Conservation (phyloP, 2,888 invertebrate species). For the Zaprionus obscuricornis region DNA sequence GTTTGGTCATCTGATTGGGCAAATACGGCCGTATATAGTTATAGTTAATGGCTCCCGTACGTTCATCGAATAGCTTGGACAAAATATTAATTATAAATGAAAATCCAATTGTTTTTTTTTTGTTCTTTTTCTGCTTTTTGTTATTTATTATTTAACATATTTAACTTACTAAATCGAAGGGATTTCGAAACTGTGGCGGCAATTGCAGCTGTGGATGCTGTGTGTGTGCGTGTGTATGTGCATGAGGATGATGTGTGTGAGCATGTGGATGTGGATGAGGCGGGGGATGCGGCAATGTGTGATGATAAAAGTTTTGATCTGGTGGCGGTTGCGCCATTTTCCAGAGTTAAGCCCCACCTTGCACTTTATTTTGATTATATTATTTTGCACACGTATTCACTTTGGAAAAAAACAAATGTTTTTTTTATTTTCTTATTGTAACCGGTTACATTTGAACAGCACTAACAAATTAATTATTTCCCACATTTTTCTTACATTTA, state of each 20-base stretch:
- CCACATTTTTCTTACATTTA: constrained; percentile 58
- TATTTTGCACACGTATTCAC: constrained; percentile 31
- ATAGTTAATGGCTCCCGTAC: constrained; percentile 69
- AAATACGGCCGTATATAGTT: constrained; percentile 73
- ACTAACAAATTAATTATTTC: constrained; percentile 51
- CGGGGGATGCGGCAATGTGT: constrained; percentile 59
- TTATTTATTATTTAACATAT: not conserved
- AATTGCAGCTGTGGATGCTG: constrained; percentile 71
- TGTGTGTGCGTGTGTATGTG: constrained; percentile 40
- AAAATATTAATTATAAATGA: not conserved
- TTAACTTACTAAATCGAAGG: constrained; percentile 72
- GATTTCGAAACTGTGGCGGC: constrained; percentile 74
- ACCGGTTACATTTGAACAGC: constrained; percentile 62
- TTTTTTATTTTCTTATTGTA: constrained; percentile 44
- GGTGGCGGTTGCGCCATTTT: constrained; percentile 79
- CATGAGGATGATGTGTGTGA: constrained; percentile 32
- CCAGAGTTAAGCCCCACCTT: constrained; percentile 38
- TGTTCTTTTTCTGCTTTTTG: constrained; percentile 8
- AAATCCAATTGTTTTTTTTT: constrained; percentile 2
- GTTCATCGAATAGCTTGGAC: constrained; percentile 69
- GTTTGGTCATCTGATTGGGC: constrained; percentile 62
- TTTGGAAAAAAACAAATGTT: constrained; percentile 13
- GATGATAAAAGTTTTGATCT: constrained; percentile 73
- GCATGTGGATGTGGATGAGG: constrained; percentile 43
- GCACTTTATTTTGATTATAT: constrained; percentile 20